Evolutionary conservation across 2,888 invertebrate genomes (phyloP).

Genomic region (Cremastinae sp.): DNA sequence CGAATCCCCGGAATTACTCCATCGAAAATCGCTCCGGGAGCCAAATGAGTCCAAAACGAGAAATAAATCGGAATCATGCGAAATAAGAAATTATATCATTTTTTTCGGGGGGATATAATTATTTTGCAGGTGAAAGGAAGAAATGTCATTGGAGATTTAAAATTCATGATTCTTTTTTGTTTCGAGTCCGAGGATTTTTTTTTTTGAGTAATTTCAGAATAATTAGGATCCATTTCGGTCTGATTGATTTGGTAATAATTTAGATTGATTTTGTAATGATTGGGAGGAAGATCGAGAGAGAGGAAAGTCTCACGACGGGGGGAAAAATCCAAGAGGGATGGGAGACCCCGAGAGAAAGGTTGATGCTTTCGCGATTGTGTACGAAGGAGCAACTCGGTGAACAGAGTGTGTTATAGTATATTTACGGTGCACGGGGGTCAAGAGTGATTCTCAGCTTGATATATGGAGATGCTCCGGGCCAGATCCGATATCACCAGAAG

Average conservation of each 20-base stretch:
- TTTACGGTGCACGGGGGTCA: slow-evolving; percentile 60
- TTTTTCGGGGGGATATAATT: too few relatives aligned
- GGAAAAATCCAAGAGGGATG: too few relatives aligned
- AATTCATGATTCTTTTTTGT: slow-evolving; percentile 4
- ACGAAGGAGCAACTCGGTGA: slow-evolving; percentile 39
- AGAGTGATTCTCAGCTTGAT: slow-evolving; percentile 70
- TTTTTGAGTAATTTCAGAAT: too few relatives aligned
- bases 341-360: slow-evolving; percentile 22
- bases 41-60: neutral
- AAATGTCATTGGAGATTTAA: slow-evolving; percentile 11
- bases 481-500: slow-evolving; percentile 76
- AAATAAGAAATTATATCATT: too few relatives aligned
- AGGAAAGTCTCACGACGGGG: too few relatives aligned
- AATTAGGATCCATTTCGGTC: too few relatives aligned
- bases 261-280: too few relatives aligned
- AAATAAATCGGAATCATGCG: too few relatives aligned
- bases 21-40: neutral
- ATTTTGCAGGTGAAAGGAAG: slow-evolving; percentile 17
- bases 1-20: slow-evolving; percentile 22
- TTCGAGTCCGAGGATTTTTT: neutral
- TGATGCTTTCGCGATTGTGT: slow-evolving; percentile 23
- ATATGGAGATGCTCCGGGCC: slow-evolving; percentile 69
- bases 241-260: too few relatives aligned
- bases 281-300: too few relatives aligned
- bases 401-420: slow-evolving; percentile 44